Base-by-base conservation (phyloP, 1,140 invertebrate genomes). In the Bombus waltoni region DNA sequence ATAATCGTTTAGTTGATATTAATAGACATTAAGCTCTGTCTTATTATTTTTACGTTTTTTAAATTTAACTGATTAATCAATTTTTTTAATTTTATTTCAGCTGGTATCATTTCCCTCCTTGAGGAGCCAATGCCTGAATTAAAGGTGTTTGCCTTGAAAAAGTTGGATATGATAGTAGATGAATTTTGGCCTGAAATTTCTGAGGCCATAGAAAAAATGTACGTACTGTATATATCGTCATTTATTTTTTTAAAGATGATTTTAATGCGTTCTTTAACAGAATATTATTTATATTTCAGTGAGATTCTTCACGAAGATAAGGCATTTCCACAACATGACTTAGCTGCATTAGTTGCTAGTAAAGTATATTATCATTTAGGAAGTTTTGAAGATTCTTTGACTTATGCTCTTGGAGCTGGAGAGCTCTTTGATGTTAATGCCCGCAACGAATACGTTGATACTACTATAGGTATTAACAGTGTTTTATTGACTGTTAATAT, bases 111-210 rank as follows among this genome's bases (percentile, higher is more conserved):
- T 91, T 98, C 99, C 94, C 97, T 99, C 86, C 96, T 99, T 79
- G 98, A 99, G 94, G 99, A 99, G 94, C 97, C 98, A 47, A 98
- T 98, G 95, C 96, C 97, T 32, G 98, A 99, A 95, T 95, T 99
- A 71, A 99, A 99, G 95, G 97, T 98, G 5, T 99, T 99, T 95
- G 99, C 99, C 38, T 91, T 98, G 78, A 97, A 98, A 91, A 99
- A 99, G 93, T 95, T 99, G 70, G 97, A 99, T 95, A 96, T 97
- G 92, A 98, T 99, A 93, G 99, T 99, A 0, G 98, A 99, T 94
- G 98, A 99, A 94, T 99, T 99, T 95, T 99, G 99, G 99, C 98
- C 99, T 32, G 99, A 99, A 96, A 99, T 99, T 87, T 99, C 98
- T 1, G 99, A 99, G 95, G 98, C 98, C 22, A 99, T 99, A 93